A percentile compares a stretch with the other conserved stretches of the same genome.
Evolutionary conservation across 1,140 invertebrate species (phyloP).

Genomic region (Scaptodrosophila lebanonensis): DNA sequence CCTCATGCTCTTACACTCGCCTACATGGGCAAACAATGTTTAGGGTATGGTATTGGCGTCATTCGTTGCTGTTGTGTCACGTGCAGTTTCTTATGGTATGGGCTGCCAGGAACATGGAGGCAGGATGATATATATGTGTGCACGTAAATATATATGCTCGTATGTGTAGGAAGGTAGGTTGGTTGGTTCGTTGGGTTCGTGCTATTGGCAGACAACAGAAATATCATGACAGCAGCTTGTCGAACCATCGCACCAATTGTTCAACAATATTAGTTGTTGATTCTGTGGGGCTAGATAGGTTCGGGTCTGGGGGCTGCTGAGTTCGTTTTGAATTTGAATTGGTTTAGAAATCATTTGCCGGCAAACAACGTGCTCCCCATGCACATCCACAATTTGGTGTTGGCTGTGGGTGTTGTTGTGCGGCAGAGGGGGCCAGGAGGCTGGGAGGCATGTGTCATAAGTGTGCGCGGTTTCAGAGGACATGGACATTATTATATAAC

Average conservation of each 20-base stretch:
- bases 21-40: conserved; percentile 16
- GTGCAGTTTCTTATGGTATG: too few relatives aligned
- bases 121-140: too few relatives aligned
- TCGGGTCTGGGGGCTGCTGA: neutral
- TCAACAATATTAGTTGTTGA: conserved; percentile 51
- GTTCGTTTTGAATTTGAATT: conserved; percentile 49
- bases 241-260: conserved; percentile 47
- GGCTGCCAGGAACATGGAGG: too few relatives aligned
- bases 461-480: too few relatives aligned
- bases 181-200: neutral
- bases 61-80: too few relatives aligned
- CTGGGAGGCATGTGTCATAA: neutral
- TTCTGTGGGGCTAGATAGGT: neutral
- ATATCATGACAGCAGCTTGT: conserved; percentile 52
- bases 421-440: neutral
- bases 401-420: conserved; percentile 9
- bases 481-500: conserved; percentile 37
- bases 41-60: too few relatives aligned
- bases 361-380: conserved; percentile 52
- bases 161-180: neutral
- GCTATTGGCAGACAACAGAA: neutral
- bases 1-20: conserved; percentile 11
- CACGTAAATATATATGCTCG: too few relatives aligned
- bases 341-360: conserved; percentile 51
- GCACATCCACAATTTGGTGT: conserved; percentile 38